Conservation (phyloP, 2,888 invertebrate species). For the Hybos culiciformis region DNA sequence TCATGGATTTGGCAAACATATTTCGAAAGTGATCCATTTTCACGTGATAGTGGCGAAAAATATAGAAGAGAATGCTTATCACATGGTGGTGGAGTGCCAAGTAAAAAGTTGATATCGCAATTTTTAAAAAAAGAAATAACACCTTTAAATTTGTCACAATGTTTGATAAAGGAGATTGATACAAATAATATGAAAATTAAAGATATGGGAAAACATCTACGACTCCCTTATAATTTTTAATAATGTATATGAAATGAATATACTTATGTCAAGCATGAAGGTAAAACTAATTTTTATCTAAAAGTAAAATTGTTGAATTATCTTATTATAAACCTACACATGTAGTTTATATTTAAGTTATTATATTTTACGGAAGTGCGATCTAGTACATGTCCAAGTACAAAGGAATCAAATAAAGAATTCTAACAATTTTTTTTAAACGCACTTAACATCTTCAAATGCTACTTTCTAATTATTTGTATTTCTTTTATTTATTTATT, state of each 20-base stretch:
- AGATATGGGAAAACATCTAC: constrained; percentile 16
- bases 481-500: no score
- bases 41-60: constrained; percentile 60
- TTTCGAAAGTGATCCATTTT: constrained; percentile 66
- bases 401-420: no score
- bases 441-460: no score
- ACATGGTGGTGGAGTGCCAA: constrained; percentile 79
- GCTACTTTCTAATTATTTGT: no score
- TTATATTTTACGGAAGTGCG: no score
- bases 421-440: no score
- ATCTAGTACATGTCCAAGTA: no score
- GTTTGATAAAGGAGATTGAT: constrained; percentile 64
- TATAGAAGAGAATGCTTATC: constrained; percentile 64
- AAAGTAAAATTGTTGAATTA: neutral
- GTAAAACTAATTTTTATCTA: neutral
- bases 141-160: constrained; percentile 60
- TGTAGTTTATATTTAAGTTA: neutral
- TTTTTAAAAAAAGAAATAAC: constrained; percentile 66
- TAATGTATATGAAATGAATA: neutral
- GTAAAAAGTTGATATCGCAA: constrained; percentile 60
- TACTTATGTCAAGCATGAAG: no score
- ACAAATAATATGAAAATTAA: constrained; percentile 41
- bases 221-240: neutral
- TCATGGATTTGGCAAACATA: constrained; percentile 84
- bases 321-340: neutral